Evolutionary conservation across 1,140 invertebrate species (phyloP).

Genomic region (Diploscapter pachys): DNA sequence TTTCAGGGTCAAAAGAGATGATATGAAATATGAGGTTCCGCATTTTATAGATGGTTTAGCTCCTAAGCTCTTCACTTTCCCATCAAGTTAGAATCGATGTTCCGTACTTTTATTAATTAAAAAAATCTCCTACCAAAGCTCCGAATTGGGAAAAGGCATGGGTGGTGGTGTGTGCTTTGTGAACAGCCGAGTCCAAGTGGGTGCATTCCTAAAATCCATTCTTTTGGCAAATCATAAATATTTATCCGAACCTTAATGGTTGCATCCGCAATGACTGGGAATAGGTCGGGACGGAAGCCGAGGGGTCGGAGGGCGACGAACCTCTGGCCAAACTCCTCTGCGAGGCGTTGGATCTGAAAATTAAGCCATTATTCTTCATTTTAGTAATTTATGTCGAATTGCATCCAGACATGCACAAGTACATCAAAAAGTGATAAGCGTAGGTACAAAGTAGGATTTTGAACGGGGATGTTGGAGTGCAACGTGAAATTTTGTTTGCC

Average conservation of each 20-base stretch:
- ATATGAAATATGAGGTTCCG: no score
- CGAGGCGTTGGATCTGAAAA: constrained; percentile 44
- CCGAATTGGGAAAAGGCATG: constrained; percentile 57
- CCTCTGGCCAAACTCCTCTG: constrained; percentile 47
- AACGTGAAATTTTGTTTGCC: no score
- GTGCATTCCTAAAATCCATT: constrained; percentile 28
- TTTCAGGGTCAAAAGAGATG: no score
- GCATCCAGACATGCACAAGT: no score
- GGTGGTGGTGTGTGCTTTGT: constrained; percentile 49
- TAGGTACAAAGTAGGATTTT: no score
- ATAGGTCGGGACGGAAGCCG: constrained; percentile 57
- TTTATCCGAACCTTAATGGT: constrained; percentile 50
- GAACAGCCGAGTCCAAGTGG: constrained; percentile 50
- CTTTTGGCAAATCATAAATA: constrained; percentile 29
- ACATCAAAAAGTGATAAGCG: no score
- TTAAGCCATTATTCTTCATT: neutral
- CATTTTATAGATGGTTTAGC: no score
- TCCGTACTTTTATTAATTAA: constrained; percentile 5
- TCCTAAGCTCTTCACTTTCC: no score
- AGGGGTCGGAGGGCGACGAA: constrained; percentile 39
- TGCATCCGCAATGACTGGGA: constrained; percentile 50
- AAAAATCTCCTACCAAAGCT: constrained; percentile 41
- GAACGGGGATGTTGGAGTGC: no score
- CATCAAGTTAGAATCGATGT: neutral
- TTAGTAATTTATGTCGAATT: no score